Evolutionary conservation across 2,113 vertebrate genomes (phyloP).

Genomic region (Triplophysa rosa): DNA sequence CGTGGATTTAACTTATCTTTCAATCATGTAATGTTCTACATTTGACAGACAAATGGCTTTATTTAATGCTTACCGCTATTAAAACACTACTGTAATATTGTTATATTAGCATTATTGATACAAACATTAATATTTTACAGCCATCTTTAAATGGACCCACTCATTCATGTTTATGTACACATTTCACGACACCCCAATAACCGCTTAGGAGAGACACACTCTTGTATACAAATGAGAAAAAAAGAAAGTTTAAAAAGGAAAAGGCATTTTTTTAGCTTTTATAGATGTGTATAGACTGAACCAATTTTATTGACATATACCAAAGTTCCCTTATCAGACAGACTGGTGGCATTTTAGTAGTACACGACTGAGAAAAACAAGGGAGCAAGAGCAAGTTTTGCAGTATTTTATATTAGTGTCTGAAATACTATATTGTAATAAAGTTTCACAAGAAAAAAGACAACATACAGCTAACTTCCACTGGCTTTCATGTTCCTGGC

Average conservation of each 20-base stretch:
- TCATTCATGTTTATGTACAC: conserved; percentile 56
- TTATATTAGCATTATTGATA: conserved; percentile 56
- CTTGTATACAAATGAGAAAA: conserved; percentile 45
- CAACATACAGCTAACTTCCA: conserved; percentile 24
- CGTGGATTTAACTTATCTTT: conserved; percentile 63
- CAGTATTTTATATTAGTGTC: conserved; percentile 29
- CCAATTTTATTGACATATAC: background rate
- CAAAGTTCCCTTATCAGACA: conserved; percentile 4
- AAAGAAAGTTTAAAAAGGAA: conserved; percentile 8
- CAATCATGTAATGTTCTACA: conserved; percentile 58
- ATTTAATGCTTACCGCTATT: conserved; percentile 53
- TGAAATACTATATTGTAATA: conserved; percentile 36
- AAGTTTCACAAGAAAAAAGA: conserved; percentile 32
- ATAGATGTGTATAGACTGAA: background rate
- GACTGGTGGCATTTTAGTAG: background rate
- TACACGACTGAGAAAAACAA: background rate
- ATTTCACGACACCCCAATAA: conserved; percentile 42
- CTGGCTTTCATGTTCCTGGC: conserved; percentile 44
- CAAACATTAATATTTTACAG: conserved; percentile 61
- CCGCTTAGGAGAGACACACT: conserved; percentile 36
- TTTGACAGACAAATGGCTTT: conserved; percentile 56
- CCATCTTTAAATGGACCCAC: conserved; percentile 55
- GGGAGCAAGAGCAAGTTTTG: background rate
- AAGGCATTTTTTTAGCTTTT: conserved; percentile 6
- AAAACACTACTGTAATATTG: conserved; percentile 57